Conservation (phyloP, 2,113 vertebrate genomes). For the Rhizomys pruinosus region DNA sequence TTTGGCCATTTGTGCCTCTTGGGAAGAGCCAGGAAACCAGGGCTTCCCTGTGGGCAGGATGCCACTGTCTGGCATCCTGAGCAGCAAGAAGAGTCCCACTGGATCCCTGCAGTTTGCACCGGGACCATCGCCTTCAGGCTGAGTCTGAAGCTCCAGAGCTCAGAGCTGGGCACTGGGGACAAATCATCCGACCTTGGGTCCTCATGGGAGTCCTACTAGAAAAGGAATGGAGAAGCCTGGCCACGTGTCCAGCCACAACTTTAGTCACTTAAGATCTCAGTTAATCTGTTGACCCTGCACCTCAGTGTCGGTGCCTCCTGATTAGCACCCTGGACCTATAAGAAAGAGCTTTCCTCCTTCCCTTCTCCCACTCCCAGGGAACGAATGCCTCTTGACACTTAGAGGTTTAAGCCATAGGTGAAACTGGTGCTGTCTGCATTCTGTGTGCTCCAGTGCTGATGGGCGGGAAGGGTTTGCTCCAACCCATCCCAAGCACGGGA, state of each 20-base stretch:
- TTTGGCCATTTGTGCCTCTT: not conserved
- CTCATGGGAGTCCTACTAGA: no score
- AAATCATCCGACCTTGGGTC: not conserved
- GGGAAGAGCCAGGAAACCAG: not conserved
- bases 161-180: not conserved
- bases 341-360: not conserved
- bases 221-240: not conserved
- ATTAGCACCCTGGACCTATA: not conserved
- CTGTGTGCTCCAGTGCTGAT: not conserved
- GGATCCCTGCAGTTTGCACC: not conserved
- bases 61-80: rapidly evolving
- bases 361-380: no score
- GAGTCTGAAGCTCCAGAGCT: not conserved
- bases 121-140: not conserved
- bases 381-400: not conserved
- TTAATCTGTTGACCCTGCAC: not conserved
- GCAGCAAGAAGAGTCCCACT: not conserved
- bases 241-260: not conserved
- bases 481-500: not conserved
- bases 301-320: no score
- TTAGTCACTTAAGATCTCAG: not conserved
- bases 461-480: no score
- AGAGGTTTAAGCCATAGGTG: not conserved
- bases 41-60: not conserved
- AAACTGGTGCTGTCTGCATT: no score